phyloP scores from a whole-genome alignment of 2,888 invertebrate genomes.

The Scaptomyza tumidula region DNA sequence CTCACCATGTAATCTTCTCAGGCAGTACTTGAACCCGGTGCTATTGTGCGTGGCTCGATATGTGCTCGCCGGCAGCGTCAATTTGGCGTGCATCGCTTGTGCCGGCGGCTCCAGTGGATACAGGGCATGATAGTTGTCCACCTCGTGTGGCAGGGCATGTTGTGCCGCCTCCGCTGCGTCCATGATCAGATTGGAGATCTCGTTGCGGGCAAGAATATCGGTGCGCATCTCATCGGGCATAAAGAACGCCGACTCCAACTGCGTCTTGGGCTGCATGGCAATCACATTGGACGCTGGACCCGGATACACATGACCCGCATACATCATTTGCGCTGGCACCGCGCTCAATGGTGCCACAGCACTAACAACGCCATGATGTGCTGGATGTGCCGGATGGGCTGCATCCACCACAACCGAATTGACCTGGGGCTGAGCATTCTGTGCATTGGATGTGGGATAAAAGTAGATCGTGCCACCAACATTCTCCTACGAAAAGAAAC shows the following conservation, averaged over 20 bases:
- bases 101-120: conserved; percentile 91
- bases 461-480: conserved; percentile 98
- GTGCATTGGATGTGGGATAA: conserved; percentile 89
- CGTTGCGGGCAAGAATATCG: conserved; percentile 84
- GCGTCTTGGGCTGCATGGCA: conserved; percentile 84
- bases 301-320: conserved; percentile 84
- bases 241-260: conserved; percentile 89
- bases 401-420: conserved; percentile 78
- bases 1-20: conserved; percentile 93
- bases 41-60: conserved; percentile 96
- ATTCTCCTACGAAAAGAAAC: conserved; percentile 88
- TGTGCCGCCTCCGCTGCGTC: conserved; percentile 87
- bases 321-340: conserved; percentile 79
- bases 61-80: conserved; percentile 91
- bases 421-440: conserved; percentile 80
- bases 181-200: conserved; percentile 87
- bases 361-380: conserved; percentile 74
- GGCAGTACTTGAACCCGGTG: conserved; percentile 93
- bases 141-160: conserved; percentile 89
- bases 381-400: conserved; percentile 56
- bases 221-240: conserved; percentile 92
- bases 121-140: conserved; percentile 95
- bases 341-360: conserved; percentile 74
- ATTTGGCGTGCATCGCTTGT: conserved; percentile 87
- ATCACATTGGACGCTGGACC: conserved; percentile 84